These are phyloP conservation scores for Pseudomugil tenellus DNA, from an alignment of 2,797 vertebrate species.

Conservation along the genomic window DNA sequence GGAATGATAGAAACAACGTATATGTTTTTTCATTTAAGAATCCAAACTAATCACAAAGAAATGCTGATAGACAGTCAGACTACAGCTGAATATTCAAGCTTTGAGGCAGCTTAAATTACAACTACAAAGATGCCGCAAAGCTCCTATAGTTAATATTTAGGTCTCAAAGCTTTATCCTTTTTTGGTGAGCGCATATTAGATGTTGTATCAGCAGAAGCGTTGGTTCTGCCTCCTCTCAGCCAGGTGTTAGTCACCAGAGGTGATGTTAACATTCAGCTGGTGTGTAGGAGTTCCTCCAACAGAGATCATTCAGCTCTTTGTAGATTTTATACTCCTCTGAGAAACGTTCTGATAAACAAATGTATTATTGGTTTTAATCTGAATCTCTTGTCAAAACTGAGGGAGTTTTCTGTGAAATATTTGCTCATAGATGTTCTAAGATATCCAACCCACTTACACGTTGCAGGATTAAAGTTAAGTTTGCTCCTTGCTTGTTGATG, in stretches of 20 bases:
- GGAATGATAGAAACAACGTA: background rate
- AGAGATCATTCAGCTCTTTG: slow-evolving; percentile 40
- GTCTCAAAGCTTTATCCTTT: background rate
- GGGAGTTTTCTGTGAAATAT: slow-evolving; percentile 1
- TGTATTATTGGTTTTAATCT: slow-evolving; percentile 1
- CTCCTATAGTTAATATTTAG: slow-evolving; percentile 20
- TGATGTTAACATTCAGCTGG: slow-evolving; percentile 52
- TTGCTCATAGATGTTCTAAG: background rate
- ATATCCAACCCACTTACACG: background rate
- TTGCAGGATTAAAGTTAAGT: background rate
- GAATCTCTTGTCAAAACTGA: background rate
- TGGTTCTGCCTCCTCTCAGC: slow-evolving; percentile 37
- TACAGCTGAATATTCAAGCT: slow-evolving; percentile 3
- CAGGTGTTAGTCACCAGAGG: slow-evolving; percentile 59
- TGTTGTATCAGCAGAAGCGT: slow-evolving; percentile 14
- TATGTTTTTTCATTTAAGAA: slow-evolving; percentile 19
- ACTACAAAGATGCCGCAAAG: slow-evolving; percentile 5
- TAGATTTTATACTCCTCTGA: slow-evolving; percentile 13
- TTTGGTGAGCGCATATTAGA: slow-evolving; percentile 12
- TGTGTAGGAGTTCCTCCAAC: slow-evolving; percentile 66
- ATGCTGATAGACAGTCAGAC: slow-evolving; percentile 12
- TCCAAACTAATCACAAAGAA: background rate
- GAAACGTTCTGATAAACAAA: slow-evolving; percentile 1
- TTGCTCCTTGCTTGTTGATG: slow-evolving; percentile 39
- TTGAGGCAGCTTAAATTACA: slow-evolving; percentile 11